Evolutionary conservation across 2,113 vertebrate species (phyloP), one percentile per base, ranked within the genome.

Genomic region (Forbesichthys papilliferus): DNA sequence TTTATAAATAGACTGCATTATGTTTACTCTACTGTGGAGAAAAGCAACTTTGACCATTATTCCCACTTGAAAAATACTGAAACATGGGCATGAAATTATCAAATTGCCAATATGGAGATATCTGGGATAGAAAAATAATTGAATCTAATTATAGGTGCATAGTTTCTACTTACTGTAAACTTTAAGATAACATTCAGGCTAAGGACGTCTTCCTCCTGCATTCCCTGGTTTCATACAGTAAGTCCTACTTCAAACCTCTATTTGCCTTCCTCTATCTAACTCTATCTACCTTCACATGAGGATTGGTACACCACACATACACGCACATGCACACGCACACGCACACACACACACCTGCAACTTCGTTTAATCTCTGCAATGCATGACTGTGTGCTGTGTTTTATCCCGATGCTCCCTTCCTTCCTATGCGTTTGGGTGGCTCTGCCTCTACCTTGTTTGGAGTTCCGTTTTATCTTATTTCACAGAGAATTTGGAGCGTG

Each of bases 161-260:
- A 12, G 66, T 48, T 74, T 69, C 5, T 5, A 48, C 53, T 80
- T 77, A 70, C 66, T 81, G 14, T 78, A 64, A 83, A 66, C 81
- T 80, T 69, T 54, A 63, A 47, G 61, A 74, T 66, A 27, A 14
- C 14, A 13, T 16, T 7, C n/a, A n/a, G 52, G 13, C 3, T 3
- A 33, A 33, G 56, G 56, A 9, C 11, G 64, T 60, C 14, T 66
- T 60, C 14, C 47, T 33, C 48, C 49, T 49, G n/a, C 9, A 49
- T 49, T 36, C 3, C 12, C 62, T 77, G 78, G 18, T 46, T 72
- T 34, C 60, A 20, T 64, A 71, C 73, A 27, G 27, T 27, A 52
- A 71, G 66, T 54, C 68, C 33, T 77, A 51, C 68, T 75, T 75
- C 66, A 70, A 34, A 27, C 53, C 13, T 73, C 54, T 48, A 53